These are phyloP conservation scores for Zygogramma bicolorata DNA, from an alignment of 2,888 invertebrate species.

Conservation along the genomic window DNA sequence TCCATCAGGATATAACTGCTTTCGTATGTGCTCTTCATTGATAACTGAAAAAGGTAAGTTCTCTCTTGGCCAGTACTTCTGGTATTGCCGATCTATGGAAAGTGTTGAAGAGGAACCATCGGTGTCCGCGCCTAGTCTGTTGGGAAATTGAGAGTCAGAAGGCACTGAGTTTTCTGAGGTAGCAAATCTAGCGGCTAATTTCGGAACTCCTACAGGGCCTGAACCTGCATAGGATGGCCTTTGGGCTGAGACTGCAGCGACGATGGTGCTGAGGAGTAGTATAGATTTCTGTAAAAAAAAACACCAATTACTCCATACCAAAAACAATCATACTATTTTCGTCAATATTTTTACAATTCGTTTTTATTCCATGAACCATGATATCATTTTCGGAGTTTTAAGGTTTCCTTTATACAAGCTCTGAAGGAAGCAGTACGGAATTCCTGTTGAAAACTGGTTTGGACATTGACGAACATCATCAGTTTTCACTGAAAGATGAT, in stretches of 20 bases:
- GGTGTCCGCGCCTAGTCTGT: neutral
- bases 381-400: too few relatives aligned
- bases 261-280: conserved; percentile 6
- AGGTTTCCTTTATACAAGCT: too few relatives aligned
- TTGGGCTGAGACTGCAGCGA: conserved; percentile 66
- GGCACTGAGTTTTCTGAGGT: conserved; percentile 38
- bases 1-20: neutral
- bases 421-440: too few relatives aligned
- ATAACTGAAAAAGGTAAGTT: neutral
- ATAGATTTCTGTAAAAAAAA: conserved; percentile 24
- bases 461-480: too few relatives aligned
- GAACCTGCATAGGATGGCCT: conserved; percentile 76
- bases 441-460: too few relatives aligned
- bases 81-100: neutral
- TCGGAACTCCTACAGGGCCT: conserved; percentile 72
- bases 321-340: too few relatives aligned
- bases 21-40: neutral
- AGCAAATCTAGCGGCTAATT: conserved; percentile 66
- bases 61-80: neutral
- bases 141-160: neutral
- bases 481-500: too few relatives aligned
- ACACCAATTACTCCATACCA: too few relatives aligned
- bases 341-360: too few relatives aligned
- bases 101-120: neutral
- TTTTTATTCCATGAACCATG: too few relatives aligned